Conservation (phyloP, 1,140 invertebrate species). For the Linepithema humile region DNA sequence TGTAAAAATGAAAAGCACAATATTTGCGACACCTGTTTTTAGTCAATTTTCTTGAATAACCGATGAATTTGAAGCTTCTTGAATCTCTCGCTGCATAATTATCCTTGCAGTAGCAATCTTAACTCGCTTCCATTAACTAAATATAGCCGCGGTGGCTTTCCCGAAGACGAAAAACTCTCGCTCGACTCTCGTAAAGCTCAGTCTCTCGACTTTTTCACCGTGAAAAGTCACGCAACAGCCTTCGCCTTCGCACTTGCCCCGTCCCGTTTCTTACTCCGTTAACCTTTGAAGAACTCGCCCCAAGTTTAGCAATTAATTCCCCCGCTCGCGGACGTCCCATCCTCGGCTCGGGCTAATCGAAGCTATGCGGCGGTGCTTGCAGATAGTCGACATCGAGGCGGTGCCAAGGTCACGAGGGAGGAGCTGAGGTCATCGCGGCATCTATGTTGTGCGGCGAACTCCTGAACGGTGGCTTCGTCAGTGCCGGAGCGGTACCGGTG, state of each 20-base stretch:
- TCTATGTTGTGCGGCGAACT: constrained; percentile 85
- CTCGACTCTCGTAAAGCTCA: constrained; percentile 18
- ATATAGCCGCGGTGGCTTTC: constrained; percentile 1
- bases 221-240: constrained; percentile 31
- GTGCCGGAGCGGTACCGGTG: constrained; percentile 82
- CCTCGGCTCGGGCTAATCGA: constrained; percentile 38
- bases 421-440: constrained; percentile 74
- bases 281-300: constrained; percentile 31
- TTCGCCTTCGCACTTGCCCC: background rate
- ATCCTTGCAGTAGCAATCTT: background rate
- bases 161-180: constrained; percentile 7
- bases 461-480: constrained; percentile 83
- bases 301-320: constrained; percentile 49
- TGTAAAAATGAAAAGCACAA: too few relatives aligned
- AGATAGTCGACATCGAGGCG: constrained; percentile 67
- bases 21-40: too few relatives aligned
- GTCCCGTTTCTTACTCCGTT: constrained; percentile 28
- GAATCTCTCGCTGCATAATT: background rate
- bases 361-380: background rate
- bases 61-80: too few relatives aligned
- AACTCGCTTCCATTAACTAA: constrained; percentile 5
- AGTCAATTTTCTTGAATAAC: too few relatives aligned
- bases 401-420: constrained; percentile 72
- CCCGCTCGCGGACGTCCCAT: background rate
- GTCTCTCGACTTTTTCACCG: constrained; percentile 19